Percentiles rank a stretch among this genome's conserved stretches.
Evolutionary conservation across 1,140 invertebrate genomes (phyloP).

Genomic region (Plutomurus gul): DNA sequence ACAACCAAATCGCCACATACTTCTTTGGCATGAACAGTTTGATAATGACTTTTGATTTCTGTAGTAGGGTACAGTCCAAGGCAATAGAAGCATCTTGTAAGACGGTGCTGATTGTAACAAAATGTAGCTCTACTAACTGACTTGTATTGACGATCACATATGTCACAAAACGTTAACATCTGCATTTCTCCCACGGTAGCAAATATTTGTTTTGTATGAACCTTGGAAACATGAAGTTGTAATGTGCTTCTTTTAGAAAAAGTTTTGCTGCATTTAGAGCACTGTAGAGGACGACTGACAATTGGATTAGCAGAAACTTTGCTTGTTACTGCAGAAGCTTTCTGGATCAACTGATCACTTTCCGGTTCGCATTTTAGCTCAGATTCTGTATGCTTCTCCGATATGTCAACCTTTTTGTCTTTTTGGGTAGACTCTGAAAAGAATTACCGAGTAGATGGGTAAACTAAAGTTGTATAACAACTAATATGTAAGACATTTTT

Average conservation of each 20-base stretch:
- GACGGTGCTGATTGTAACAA: neutral
- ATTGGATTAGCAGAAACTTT: too few relatives aligned
- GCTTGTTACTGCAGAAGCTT: too few relatives aligned
- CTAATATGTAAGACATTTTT: too few relatives aligned
- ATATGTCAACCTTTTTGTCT: too few relatives aligned
- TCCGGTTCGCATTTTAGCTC: too few relatives aligned
- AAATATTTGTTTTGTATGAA: neutral
- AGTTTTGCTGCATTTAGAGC: neutral
- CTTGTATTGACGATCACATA: slow-evolving; percentile 26
- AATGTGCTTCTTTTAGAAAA: neutral
- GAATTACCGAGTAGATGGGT: too few relatives aligned
- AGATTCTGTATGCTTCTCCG: too few relatives aligned
- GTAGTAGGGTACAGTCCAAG: neutral
- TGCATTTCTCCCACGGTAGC: slow-evolving; percentile 25
- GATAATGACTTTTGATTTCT: neutral
- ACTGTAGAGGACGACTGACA: neutral
- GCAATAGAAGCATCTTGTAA: neutral
- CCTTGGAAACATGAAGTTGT: neutral
- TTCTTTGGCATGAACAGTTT: neutral
- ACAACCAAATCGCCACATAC: neutral
- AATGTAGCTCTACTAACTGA: neutral
- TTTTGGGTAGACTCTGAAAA: too few relatives aligned
- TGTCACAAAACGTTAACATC: slow-evolving; percentile 11
- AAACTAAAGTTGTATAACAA: too few relatives aligned
- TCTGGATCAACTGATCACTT: too few relatives aligned